Conservation (phyloP, 2,113 vertebrate species). For the Chaetodon trifascialis region DNA sequence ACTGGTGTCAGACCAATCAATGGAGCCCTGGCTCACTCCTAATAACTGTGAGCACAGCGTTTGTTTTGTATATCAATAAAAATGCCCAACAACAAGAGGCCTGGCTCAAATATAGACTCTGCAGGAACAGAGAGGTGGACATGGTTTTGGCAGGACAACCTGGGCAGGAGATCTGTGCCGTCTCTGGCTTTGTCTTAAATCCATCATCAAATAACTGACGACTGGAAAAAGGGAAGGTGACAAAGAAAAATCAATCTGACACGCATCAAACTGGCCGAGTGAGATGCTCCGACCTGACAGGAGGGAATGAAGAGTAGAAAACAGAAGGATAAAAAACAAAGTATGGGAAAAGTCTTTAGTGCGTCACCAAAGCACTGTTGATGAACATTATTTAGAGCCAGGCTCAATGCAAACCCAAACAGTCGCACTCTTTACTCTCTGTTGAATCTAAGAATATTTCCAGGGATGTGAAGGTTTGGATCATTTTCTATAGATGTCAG, state of each 20-base stretch:
- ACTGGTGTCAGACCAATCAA: slow-evolving; percentile 39
- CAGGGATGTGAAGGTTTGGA: not conserved
- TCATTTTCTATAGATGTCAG: not conserved
- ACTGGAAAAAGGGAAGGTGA: slow-evolving; percentile 3
- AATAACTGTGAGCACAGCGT: slow-evolving; percentile 22
- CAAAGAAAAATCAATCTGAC: not conserved
- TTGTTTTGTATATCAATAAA: slow-evolving; percentile 24
- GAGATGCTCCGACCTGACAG: slow-evolving; percentile 3
- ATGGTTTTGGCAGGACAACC: slow-evolving; percentile 13
- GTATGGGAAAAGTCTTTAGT: not conserved
- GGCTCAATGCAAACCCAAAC: not conserved
- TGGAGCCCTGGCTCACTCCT: not conserved
- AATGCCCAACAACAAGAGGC: not conserved
- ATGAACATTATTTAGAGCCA: not conserved
- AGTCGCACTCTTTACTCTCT: not conserved
- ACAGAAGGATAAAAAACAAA: not conserved
- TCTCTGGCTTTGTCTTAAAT: slow-evolving; percentile 22
- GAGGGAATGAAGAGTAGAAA: not conserved
- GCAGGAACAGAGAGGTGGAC: not conserved
- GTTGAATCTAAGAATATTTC: not conserved
- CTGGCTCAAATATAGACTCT: not conserved
- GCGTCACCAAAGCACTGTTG: not conserved
- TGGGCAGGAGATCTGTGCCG: slow-evolving; percentile 18
- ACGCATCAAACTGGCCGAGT: not conserved
- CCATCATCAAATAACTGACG: slow-evolving; percentile 24